Base-by-base conservation (phyloP, 2,888 invertebrate genomes). In the Stenotaenia linearis region DNA sequence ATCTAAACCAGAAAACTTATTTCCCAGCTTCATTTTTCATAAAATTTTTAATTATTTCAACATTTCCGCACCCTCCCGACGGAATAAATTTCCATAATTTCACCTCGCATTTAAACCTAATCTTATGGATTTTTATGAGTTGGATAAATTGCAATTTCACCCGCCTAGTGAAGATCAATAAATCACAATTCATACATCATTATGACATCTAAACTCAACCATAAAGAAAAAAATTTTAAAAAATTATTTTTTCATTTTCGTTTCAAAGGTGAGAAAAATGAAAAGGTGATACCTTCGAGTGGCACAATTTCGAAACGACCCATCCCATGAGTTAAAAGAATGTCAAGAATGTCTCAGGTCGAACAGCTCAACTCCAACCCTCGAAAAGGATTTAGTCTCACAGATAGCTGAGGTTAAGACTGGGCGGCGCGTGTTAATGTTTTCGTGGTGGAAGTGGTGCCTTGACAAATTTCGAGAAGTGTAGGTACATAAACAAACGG, bases 301-400 rank as follows among this genome's bases (percentile, higher is more conserved):
- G 56, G 56, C 56, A 69, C 69, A 69, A n/a, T 45, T 18, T 45
- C 12, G 4, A n/a, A 5, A 9, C 12, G 45, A 45, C 45, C 6
- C 45, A 45, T 45, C n/a, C n/a, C n/a, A n/a, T n/a, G n/a, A n/a
- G n/a, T n/a, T n/a, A n/a, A n/a, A n/a, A 45, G 61, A 69, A 69
- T 69, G 69, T 28, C 23, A 69, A 69, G 69, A 69, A 69, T 69
- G 69, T 28, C 10, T 69, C 69, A 28, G 69, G 69, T 69, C 69
- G 69, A 28, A 28, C 69, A 69, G 28, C 12, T 28, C 25, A 28
- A 69, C 25, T n/a, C 12, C 45, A 45, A 45, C 69, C 69, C 25
- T 28, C 7, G n/a, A 69, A 69, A 69, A 10, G 69, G 69, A 69
- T 69, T 69, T 69, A 69, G 9, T 50, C 50, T 15, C 25, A 69